Percentiles rank a stretch among this genome's conserved stretches.
phyloP scores from a whole-genome alignment of 2,113 vertebrate species.

The Microtus richardsoni region DNA sequence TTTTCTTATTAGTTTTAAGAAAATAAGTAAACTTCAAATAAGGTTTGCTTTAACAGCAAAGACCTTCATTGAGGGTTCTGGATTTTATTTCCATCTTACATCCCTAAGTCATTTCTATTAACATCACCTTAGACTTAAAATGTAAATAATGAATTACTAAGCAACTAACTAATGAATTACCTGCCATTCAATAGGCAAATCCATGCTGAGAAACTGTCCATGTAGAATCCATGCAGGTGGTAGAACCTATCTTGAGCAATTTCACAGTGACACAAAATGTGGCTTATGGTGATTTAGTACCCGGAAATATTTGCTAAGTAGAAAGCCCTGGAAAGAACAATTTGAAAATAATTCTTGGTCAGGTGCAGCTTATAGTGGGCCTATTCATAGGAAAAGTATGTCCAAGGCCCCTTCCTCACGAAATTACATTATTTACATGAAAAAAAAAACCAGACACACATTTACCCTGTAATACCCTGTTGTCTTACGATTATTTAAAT shows the following conservation, averaged over 20 bases:
- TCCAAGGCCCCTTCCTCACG: slow-evolving; percentile 74
- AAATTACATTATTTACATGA: slow-evolving; percentile 86
- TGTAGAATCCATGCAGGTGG: slow-evolving; percentile 58
- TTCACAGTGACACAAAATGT: slow-evolving; percentile 72
- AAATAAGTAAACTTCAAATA: slow-evolving; percentile 80
- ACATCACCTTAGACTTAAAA: slow-evolving; percentile 3
- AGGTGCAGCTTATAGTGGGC: slow-evolving; percentile 84
- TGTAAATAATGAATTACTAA: not conserved
- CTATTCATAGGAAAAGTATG: slow-evolving; percentile 80
- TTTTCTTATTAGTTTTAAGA: slow-evolving; percentile 83
- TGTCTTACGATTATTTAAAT: slow-evolving; percentile 81
- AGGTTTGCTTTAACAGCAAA: slow-evolving; percentile 67
- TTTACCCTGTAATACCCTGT: slow-evolving; percentile 75
- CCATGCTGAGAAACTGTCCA: slow-evolving; percentile 58
- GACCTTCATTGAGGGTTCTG: slow-evolving; percentile 56
- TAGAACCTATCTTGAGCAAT: slow-evolving; percentile 70
- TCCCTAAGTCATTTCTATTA: slow-evolving; percentile 10
- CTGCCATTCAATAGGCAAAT: slow-evolving; percentile 55
- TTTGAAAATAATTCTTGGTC: slow-evolving; percentile 82
- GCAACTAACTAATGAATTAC: not conserved
- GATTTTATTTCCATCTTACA: slow-evolving; percentile 40
- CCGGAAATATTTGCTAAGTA: slow-evolving; percentile 82
- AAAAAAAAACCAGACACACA: slow-evolving; percentile 83
- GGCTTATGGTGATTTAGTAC: slow-evolving; percentile 81
- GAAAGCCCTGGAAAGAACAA: slow-evolving; percentile 77